phyloP scores from a whole-genome alignment of 2,888 invertebrate species.

The Thymelicus sylvestris region DNA sequence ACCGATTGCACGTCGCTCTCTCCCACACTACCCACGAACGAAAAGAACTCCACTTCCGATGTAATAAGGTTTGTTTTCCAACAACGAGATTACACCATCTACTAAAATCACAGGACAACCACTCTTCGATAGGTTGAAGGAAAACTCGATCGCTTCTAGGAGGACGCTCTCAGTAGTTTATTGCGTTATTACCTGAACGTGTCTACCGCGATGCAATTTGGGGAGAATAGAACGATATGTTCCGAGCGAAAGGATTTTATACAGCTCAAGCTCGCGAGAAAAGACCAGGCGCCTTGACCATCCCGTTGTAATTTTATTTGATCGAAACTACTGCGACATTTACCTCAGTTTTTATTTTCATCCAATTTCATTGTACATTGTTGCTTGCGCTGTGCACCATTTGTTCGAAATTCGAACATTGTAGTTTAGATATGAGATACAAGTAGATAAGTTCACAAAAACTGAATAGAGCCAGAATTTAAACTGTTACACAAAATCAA shows the following conservation, averaged over 20 bases:
- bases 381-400: slow-evolving; percentile 43
- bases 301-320: slow-evolving; percentile 78
- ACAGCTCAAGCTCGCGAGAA: slow-evolving; percentile 68
- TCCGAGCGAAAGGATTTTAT: slow-evolving; percentile 79
- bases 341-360: slow-evolving; percentile 74
- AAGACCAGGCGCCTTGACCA: slow-evolving; percentile 66
- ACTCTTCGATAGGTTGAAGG: slow-evolving; percentile 79
- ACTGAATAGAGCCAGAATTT: not conserved
- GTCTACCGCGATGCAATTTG: slow-evolving; percentile 80
- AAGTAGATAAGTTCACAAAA: not conserved
- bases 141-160: slow-evolving; percentile 83
- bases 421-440: slow-evolving; percentile 4
- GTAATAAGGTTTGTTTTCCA: slow-evolving; percentile 69
- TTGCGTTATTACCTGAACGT: slow-evolving; percentile 85
- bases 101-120: slow-evolving; percentile 72
- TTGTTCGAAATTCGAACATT: slow-evolving; percentile 31
- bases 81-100: slow-evolving; percentile 40
- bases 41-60: slow-evolving; percentile 61
- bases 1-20: slow-evolving; percentile 71
- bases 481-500: no score
- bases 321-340: slow-evolving; percentile 74
- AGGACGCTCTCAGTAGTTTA: slow-evolving; percentile 84
- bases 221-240: slow-evolving; percentile 81
- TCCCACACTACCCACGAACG: slow-evolving; percentile 47
- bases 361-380: slow-evolving; percentile 70